Evolutionary conservation across 2,797 vertebrate genomes (phyloP).

Genomic region (Bradypodion ventrale): DNA sequence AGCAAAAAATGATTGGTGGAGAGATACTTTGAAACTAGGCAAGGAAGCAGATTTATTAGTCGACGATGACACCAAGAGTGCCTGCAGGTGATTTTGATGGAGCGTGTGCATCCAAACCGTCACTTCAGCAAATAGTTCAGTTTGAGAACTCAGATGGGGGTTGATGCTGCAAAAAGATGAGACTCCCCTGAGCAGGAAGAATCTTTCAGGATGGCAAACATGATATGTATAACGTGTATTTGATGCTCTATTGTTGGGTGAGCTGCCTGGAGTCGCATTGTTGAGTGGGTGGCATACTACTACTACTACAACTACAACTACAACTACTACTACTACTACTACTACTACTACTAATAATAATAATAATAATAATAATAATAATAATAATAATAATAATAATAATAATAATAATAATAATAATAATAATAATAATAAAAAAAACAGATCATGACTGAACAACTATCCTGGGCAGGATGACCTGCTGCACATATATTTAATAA

Average conservation of each 20-base stretch:
- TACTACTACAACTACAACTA: no score
- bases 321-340: no score
- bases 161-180: not conserved
- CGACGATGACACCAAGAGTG: not conserved
- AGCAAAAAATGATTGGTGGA: not conserved
- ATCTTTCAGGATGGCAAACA: not conserved
- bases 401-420: no score
- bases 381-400: no score
- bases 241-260: no score
- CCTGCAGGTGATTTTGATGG: not conserved
- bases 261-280: no score
- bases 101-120: not conserved
- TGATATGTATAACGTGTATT: no score
- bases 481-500: not conserved
- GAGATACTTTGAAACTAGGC: not conserved
- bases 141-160: constrained; percentile 1
- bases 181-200: constrained; percentile 3
- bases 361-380: no score
- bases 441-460: not conserved
- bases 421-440: no score
- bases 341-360: no score
- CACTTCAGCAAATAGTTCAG: constrained; percentile 16
- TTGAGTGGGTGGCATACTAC: no score
- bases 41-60: not conserved
- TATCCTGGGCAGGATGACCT: not conserved